Evolutionary conservation across 2,888 invertebrate genomes (phyloP), one percentile per base, ranked within the genome.

Genomic region (Rhogogaster chlorosoma): DNA sequence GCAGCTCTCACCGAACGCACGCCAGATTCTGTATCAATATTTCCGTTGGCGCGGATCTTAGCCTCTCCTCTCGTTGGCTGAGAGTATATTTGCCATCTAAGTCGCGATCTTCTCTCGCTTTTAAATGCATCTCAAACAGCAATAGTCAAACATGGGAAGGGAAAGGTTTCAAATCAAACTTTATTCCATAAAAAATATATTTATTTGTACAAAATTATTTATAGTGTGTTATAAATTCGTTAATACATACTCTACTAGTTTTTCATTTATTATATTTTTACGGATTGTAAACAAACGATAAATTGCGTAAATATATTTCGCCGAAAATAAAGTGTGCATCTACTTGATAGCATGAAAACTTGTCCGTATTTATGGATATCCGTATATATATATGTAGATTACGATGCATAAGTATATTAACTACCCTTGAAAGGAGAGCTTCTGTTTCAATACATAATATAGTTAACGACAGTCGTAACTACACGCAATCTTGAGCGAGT

Each of bases 11-110:
- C 4, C 61, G 38, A 22, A 22, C 61, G 36, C 22, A 22, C 61
- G 38, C 36, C n/a, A n/a, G 36, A 80, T 80, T 38, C 32, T 36
- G 18, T 9, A 22, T 12, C n/a, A 2, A 49, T 36, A 57, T 80
- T 80, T 80, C 80, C 57, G 61, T 2, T 80, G 26, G 80, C 57
- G 80, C 80, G 57, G 36, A 10, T 22, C 57, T 18, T 61, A 57
- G 38, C 4, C 80, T 38, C 18, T 18, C 10, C 18, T 36, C 80
- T 61, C 57, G 61, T 80, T 61, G 22, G 80, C 38, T 61, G 80
- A 61, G 57, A 22, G 22, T 80, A 26, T 80, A 61, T 80, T 80
- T 80, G 61, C 61, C 80, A 22, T 57, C 2, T 26, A n/a, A 18
- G 2, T n/a, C 9, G 2, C 45, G 29, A 49, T 61, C 32, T 18